Conservation (phyloP, 1,140 invertebrate genomes). For the Anastrepha obliqua region DNA sequence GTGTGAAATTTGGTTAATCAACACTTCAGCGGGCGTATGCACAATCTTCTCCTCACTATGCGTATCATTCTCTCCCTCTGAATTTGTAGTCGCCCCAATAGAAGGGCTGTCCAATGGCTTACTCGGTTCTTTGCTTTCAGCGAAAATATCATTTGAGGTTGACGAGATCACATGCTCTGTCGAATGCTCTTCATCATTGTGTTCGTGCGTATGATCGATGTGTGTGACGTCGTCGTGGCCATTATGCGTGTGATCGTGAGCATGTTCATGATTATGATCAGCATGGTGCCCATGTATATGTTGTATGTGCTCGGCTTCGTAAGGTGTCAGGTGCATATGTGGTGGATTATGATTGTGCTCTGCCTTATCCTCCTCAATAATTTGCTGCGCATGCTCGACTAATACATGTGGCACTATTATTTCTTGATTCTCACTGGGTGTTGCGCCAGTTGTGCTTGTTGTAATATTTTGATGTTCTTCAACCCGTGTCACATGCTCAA, state of each 20-base stretch:
- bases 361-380: conserved; percentile 2
- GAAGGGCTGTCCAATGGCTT: neutral
- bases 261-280: conserved; percentile 32
- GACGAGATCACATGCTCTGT: conserved; percentile 54
- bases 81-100: neutral
- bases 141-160: conserved; percentile 52
- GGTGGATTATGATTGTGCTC: conserved; percentile 26
- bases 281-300: conserved; percentile 54
- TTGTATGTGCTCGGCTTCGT: conserved; percentile 54
- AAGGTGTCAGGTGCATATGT: neutral
- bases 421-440: neutral
- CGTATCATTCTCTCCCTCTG: conserved; percentile 18
- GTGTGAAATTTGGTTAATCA: conserved; percentile 68
- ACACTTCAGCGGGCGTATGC: conserved; percentile 51
- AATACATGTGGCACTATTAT: conserved; percentile 25
- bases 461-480: conserved; percentile 58
- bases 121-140: conserved; percentile 36
- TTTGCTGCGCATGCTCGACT: conserved; percentile 20
- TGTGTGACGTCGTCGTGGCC: neutral
- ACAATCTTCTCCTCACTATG: conserved; percentile 3
- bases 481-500: neutral
- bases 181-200: conserved; percentile 41
- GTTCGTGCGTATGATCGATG: conserved; percentile 23
- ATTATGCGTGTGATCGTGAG: conserved; percentile 25
- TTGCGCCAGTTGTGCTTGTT: conserved; percentile 56